Conservation (phyloP, 1,140 invertebrate species). For the Diorhabda elongata region DNA sequence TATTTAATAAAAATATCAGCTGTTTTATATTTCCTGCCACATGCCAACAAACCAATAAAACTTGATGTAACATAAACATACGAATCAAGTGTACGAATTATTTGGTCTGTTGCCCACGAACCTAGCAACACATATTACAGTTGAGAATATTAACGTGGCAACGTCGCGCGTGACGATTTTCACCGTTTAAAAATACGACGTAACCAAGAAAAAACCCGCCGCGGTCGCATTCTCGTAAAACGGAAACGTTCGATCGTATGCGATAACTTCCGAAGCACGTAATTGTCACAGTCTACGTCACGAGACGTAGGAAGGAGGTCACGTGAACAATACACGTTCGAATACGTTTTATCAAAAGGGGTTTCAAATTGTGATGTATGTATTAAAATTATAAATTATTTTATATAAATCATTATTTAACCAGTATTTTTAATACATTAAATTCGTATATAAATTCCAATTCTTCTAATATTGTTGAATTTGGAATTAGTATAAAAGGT, state of each 20-base stretch:
- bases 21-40: too few relatives aligned
- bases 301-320: slow-evolving; percentile 22
- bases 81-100: background rate
- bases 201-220: slow-evolving; percentile 50
- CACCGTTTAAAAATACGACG: slow-evolving; percentile 51
- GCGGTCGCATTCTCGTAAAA: slow-evolving; percentile 50
- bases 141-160: slow-evolving; percentile 39
- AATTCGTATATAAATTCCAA: too few relatives aligned
- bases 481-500: too few relatives aligned
- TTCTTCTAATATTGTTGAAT: too few relatives aligned
- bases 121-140: background rate
- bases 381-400: too few relatives aligned
- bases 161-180: slow-evolving; percentile 53
- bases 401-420: too few relatives aligned
- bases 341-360: too few relatives aligned
- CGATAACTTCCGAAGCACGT: background rate
- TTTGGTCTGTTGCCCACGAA: background rate
- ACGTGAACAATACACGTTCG: slow-evolving; percentile 14
- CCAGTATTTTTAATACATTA: too few relatives aligned
- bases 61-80: too few relatives aligned
- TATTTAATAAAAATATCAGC: too few relatives aligned
- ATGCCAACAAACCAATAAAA: too few relatives aligned
- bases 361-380: too few relatives aligned
- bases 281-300: slow-evolving; percentile 21
- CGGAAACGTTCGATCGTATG: slow-evolving; percentile 34